phyloP scores from a whole-genome alignment of 2,797 vertebrate genomes.

The Pangasius sanitwongsei region DNA sequence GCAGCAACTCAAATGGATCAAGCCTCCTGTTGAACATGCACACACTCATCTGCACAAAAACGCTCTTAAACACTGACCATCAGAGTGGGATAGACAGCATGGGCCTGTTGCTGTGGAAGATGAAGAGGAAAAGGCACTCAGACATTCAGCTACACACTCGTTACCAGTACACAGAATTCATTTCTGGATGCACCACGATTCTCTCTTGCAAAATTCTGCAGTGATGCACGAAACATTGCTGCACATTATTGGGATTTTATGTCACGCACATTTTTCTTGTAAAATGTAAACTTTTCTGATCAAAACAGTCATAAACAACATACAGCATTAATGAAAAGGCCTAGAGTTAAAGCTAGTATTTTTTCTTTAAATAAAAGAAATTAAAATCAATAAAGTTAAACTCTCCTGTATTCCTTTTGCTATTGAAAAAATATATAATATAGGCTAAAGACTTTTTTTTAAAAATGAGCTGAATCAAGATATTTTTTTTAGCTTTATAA shows the following conservation, averaged over 20 bases:
- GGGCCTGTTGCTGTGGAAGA: conserved; percentile 68
- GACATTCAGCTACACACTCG: background rate
- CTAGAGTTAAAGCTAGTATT: background rate
- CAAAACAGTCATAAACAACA: background rate
- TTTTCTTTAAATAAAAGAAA: background rate
- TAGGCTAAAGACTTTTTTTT: no score
- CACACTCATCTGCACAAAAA: conserved; percentile 2
- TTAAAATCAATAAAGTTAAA: background rate
- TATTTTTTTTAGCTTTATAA: background rate
- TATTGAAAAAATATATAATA: no score
- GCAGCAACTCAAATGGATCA: background rate
- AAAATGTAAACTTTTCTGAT: background rate
- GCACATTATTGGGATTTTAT: background rate
- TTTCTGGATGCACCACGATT: background rate
- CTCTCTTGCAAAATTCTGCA: background rate
- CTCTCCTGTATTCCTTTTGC: background rate
- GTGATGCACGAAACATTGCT: background rate
- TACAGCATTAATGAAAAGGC: background rate
- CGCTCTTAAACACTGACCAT: conserved; percentile 69
- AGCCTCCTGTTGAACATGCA: background rate
- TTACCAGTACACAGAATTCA: background rate
- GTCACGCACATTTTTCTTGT: background rate
- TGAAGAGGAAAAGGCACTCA: background rate
- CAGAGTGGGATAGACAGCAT: conserved; percentile 70
- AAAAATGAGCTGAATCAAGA: background rate